Evolutionary conservation across 2,797 vertebrate genomes (phyloP), one percentile per base, ranked within the genome.

Genomic region (Halcyon badia): DNA sequence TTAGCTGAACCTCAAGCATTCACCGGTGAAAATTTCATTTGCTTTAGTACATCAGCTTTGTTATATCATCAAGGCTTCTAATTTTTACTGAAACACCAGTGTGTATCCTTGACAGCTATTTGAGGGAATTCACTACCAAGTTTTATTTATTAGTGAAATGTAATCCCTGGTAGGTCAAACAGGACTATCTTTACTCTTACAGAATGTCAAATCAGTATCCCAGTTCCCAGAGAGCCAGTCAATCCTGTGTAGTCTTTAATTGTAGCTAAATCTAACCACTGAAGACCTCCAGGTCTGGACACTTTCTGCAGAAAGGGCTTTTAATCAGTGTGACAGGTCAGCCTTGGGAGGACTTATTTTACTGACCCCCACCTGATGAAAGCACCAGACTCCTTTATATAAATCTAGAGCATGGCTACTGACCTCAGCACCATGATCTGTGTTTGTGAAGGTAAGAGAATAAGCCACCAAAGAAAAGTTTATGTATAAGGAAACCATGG

Each of bases 141-240:
- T 85, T 94, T 92, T 91, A 95, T 96, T 97, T 96, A 89, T 83
- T 68, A 83, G 35, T 90, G 80, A 97, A 96, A 96, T 90, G 87
- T 42, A 97, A 96, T 65, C 66, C 73, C 75, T 28, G 57, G 41
- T 80, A 95, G 92, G 37, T 84, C 94, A 92, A 86, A 85, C 60
- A 76, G 46, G 37, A 87, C 54, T 83, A 91, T 60, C 25, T 95
- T 95, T 84, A 89, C 89, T 93, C 91, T 94, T 72, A 54, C 11
- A 87, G 90, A 92, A 91, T 49, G 7, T 87, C 57, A 68, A 56
- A 93, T 94, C 81, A 48, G 82, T 89, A 86, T 65, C 89, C 44
- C 35, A 86, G 0, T 69, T 95, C 79, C 61, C 6, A 3, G 73
- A 81, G 37, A 97, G 66, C 28, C 83, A 81, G 51, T 92, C 89